Evolutionary conservation across 2,888 invertebrate species (phyloP).

Genomic region (Ametastegia equiseti): DNA sequence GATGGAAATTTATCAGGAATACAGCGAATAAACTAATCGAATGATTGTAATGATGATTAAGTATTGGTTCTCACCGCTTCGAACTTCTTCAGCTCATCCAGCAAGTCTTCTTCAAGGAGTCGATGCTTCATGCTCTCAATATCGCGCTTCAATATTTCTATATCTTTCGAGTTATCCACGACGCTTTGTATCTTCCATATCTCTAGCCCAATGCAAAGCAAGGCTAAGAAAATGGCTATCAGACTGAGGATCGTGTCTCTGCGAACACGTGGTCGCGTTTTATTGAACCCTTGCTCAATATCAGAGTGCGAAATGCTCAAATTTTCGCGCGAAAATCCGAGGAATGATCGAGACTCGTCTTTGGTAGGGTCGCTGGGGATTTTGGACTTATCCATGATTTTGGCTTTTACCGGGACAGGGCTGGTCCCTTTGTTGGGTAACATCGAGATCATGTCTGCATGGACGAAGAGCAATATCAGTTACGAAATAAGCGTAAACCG

Average conservation of each 20-base stretch:
- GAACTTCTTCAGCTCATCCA: slow-evolving; percentile 69
- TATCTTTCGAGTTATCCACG: slow-evolving; percentile 63
- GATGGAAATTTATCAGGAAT: neutral
- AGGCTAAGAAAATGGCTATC: slow-evolving; percentile 61
- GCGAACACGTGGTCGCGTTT: slow-evolving; percentile 55
- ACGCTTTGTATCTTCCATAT: slow-evolving; percentile 66
- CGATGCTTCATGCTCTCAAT: slow-evolving; percentile 69
- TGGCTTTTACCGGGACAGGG: slow-evolving; percentile 60
- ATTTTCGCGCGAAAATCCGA: slow-evolving; percentile 71
- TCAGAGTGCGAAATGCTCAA: slow-evolving; percentile 69
- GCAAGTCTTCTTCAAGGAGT: slow-evolving; percentile 66
- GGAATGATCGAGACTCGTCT: slow-evolving; percentile 68
- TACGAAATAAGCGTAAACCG: neutral
- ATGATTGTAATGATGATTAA: neutral
- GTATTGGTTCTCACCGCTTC: slow-evolving; percentile 66
- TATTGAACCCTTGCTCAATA: slow-evolving; percentile 68
- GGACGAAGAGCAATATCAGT: neutral
- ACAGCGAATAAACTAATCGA: neutral
- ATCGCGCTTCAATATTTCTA: slow-evolving; percentile 66
- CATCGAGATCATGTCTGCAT: slow-evolving; percentile 63
- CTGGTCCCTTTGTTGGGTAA: slow-evolving; percentile 59
- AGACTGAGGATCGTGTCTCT: slow-evolving; percentile 63
- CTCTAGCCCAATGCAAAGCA: slow-evolving; percentile 66
- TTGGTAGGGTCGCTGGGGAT: slow-evolving; percentile 50
- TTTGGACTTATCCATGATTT: slow-evolving; percentile 52